Conservation (phyloP, 2,113 vertebrate genomes). For the Pterocles burchelli region DNA sequence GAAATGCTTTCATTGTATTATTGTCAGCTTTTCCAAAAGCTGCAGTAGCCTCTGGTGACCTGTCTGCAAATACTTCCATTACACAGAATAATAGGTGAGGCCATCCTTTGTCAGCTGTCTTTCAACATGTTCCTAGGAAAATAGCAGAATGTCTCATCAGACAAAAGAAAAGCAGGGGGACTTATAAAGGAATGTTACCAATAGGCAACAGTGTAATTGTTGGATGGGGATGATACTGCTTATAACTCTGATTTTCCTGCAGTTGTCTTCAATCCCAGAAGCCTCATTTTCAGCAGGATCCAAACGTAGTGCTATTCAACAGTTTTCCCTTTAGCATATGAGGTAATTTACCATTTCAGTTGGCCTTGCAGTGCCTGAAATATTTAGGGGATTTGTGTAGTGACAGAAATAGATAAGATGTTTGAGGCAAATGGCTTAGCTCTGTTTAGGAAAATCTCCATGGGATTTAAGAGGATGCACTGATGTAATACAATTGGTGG, state of each 20-base stretch:
- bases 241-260: constrained; percentile 36
- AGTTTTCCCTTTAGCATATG: not conserved
- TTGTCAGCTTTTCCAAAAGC: constrained; percentile 22
- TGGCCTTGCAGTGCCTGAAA: constrained; percentile 48
- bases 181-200: constrained; percentile 5
- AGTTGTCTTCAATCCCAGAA: constrained; percentile 34
- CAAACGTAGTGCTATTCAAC: not conserved
- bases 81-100: constrained; percentile 45
- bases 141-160: constrained; percentile 27
- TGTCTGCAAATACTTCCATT: constrained; percentile 29
- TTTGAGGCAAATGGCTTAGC: constrained; percentile 52
- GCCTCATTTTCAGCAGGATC: constrained; percentile 21
- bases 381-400: constrained; percentile 61
- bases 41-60: constrained; percentile 34
- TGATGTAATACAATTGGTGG: constrained; percentile 67
- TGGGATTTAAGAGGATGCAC: constrained; percentile 50
- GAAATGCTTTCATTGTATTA: constrained; percentile 44
- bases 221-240: not conserved
- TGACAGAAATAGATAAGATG: constrained; percentile 67
- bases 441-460: constrained; percentile 74
- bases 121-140: constrained; percentile 19
- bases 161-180: constrained; percentile 20
- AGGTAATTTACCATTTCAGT: constrained; percentile 56
- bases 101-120: constrained; percentile 17
- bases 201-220: not conserved